Base-by-base conservation (phyloP, 2,797 vertebrate species). In the Parotocinclus haroldoi region DNA sequence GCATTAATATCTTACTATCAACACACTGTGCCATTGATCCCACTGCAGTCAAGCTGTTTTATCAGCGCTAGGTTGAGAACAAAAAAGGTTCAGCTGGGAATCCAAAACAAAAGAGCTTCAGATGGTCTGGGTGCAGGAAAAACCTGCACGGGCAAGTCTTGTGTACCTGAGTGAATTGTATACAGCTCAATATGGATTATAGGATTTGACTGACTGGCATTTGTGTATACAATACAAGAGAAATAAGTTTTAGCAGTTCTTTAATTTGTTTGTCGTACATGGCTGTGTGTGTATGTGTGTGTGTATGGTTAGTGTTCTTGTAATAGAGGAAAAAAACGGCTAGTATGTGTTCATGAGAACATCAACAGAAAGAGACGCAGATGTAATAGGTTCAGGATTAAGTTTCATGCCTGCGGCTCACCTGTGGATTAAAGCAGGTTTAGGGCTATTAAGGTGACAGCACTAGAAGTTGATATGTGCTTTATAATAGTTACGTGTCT, bases 161-260 rank as follows among this genome's bases (percentile, higher is more conserved):
- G 53, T 70, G 48, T 62, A 70, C 46, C 39, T 42, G 45, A 37
- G 36, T 61, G 38, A 56, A 65, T 60, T 19, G 38, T 59, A 58
- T 55, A 54, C 19, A n/a, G 58, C 3, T 5, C 44, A 56, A 59
- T 38, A 56, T 56, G 18, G 14, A 74, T 66, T 53, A 70, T 66
- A 66, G 81, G 80, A 85, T 84, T 75, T 81, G 69, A 78, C 36
- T 76, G 74, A 81, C 79, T 79, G 78, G 82, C 81, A 82, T 79
- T 84, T 82, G 83, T 84, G 84, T 87, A n/a, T 46, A 12, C 85
- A 82, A 85, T 82, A 67, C 18, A 80, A 2, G 27, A 27, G 27
- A 27, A 27, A 27, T 27, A 27, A 27, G 27, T 27, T 82, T 76
- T 77, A 84, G 80, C 81, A 80, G 84, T 62, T 79, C 78, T 78